phyloP scores from a whole-genome alignment of 2,797 vertebrate species.

The Silurus aristotelis region DNA sequence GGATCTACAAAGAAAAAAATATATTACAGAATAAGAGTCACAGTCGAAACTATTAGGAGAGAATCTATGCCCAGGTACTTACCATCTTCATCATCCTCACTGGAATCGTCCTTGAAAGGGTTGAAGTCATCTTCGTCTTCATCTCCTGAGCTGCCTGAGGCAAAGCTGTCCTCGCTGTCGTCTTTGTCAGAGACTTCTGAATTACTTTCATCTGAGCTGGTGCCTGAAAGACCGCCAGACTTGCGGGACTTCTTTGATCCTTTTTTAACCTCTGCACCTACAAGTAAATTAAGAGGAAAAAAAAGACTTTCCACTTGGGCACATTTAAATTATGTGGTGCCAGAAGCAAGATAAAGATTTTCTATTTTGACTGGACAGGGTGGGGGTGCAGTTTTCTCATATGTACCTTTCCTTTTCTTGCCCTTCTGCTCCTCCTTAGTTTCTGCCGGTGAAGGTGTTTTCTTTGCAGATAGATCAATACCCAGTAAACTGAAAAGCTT shows the following conservation, averaged over 20 bases:
- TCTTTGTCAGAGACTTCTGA: slow-evolving; percentile 78
- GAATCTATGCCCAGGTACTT: slow-evolving; percentile 56
- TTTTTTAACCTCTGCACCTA: slow-evolving; percentile 85
- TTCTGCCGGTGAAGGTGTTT: slow-evolving; percentile 84
- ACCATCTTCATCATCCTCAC: slow-evolving; percentile 94
- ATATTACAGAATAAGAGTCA: neutral
- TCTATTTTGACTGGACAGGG: neutral
- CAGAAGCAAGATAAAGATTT: neutral
- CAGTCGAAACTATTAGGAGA: neutral
- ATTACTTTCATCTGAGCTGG: slow-evolving; percentile 91
- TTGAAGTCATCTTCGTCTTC: slow-evolving; percentile 92
- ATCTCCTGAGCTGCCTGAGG: slow-evolving; percentile 88
- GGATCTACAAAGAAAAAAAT: slow-evolving; percentile 78
- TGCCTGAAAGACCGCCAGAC: slow-evolving; percentile 86
- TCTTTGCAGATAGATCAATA: slow-evolving; percentile 89
- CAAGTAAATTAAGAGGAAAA: neutral
- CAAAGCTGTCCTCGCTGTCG: slow-evolving; percentile 88
- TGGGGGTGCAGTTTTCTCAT: neutral
- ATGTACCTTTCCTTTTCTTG: slow-evolving; percentile 92
- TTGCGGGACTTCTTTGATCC: slow-evolving; percentile 86
- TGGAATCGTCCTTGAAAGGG: slow-evolving; percentile 94
- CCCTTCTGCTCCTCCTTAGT: slow-evolving; percentile 83
- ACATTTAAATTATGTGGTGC: neutral
- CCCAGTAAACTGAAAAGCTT: slow-evolving; percentile 96
- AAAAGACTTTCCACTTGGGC: neutral